These are phyloP conservation scores for Nycticorax nycticorax DNA, from an alignment of 2,113 vertebrate genomes.

Conservation along the genomic window DNA sequence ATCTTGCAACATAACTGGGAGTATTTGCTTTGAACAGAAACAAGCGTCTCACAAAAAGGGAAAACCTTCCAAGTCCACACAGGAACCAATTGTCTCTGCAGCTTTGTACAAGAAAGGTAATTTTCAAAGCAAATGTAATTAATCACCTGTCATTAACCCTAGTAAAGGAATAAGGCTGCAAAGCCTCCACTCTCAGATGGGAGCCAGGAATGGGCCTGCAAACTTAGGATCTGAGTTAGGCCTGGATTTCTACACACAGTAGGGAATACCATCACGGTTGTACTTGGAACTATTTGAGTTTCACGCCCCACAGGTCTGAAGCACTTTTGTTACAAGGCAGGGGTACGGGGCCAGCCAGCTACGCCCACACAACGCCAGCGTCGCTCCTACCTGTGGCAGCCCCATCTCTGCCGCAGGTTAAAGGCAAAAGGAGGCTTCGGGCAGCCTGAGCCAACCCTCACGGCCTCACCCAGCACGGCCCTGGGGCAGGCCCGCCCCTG, in stretches of 20 bases:
- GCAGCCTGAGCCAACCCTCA: accelerated
- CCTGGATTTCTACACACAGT: accelerated
- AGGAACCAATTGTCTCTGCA: background rate
- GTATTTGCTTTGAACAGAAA: background rate
- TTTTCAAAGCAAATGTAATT: background rate
- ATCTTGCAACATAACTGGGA: accelerated
- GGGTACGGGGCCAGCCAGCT: too few species aligned
- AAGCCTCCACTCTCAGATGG: too few species aligned
- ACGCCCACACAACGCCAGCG: accelerated
- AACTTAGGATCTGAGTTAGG: accelerated
- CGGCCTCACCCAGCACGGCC: accelerated
- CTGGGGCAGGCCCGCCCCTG: background rate
- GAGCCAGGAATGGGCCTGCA: accelerated
- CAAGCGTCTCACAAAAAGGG: accelerated
- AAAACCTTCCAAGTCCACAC: too few species aligned
- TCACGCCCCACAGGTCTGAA: accelerated
- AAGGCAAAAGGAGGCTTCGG: accelerated
- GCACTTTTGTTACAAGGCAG: accelerated
- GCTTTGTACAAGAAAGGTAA: background rate
- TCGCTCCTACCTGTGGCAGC: background rate
- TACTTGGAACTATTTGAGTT: accelerated
- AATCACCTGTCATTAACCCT: too few species aligned
- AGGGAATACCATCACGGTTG: accelerated
- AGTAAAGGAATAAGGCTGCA: background rate
- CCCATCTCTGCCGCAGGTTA: accelerated